Conservation (phyloP, 1,140 invertebrate species). For the Drosophila prosaltans region DNA sequence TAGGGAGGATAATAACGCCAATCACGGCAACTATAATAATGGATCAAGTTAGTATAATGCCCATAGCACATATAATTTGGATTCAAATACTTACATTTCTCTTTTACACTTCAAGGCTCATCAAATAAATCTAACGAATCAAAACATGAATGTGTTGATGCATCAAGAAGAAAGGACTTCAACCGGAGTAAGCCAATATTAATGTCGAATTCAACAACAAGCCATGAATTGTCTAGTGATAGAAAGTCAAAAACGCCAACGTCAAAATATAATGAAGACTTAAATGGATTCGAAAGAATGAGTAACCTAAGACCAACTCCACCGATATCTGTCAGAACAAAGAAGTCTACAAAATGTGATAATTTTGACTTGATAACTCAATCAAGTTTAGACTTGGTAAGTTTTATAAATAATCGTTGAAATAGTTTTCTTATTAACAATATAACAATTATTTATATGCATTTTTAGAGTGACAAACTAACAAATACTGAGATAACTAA, state of each 20-base stretch:
- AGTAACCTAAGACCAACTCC: not conserved
- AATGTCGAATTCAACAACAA: not conserved
- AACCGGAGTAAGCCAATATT: not conserved
- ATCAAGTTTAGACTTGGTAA: constrained; percentile 4
- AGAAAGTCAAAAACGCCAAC: not conserved
- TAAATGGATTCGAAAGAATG: not conserved
- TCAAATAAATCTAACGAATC: not conserved
- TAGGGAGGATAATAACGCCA: not conserved
- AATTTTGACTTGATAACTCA: not conserved
- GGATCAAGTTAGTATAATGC: not conserved
- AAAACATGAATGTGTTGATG: not conserved
- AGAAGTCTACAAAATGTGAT: not conserved
- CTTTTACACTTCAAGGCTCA: not conserved
- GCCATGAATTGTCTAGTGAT: not conserved
- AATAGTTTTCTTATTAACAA: not conserved
- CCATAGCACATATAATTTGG: too few relatives aligned
- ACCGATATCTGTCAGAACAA: not conserved
- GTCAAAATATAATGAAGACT: not conserved
- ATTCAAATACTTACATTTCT: not conserved
- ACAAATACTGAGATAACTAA: not conserved
- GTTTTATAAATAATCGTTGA: not conserved
- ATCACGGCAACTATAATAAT: not conserved
- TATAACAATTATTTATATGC: not conserved
- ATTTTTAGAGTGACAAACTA: constrained; percentile 3
- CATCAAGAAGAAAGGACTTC: not conserved